Conservation (phyloP, 2,888 invertebrate species). For the Drosophila meridionalis region DNA sequence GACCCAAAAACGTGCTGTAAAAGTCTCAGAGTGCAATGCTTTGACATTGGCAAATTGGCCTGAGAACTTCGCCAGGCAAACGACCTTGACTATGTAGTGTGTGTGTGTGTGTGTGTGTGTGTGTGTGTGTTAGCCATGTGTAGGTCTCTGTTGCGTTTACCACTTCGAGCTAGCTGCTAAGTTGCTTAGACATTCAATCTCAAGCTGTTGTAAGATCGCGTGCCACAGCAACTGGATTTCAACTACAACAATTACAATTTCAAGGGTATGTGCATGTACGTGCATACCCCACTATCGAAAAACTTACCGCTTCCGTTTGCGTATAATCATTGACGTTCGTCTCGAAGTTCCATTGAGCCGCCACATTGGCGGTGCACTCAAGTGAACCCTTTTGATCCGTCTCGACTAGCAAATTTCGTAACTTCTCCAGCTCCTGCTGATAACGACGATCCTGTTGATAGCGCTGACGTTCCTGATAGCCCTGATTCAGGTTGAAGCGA, state of each 20-base stretch:
- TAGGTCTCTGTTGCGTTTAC: conserved; percentile 20
- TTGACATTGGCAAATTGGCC: conserved; percentile 77
- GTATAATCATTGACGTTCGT: conserved; percentile 93
- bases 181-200: conserved; percentile 28
- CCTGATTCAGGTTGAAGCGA: conserved; percentile 79
- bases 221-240: conserved; percentile 52
- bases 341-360: conserved; percentile 95
- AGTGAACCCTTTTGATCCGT: conserved; percentile 91
- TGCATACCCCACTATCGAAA: conserved; percentile 61
- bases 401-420: conserved; percentile 87
- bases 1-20: conserved; percentile 27
- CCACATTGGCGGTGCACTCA: conserved; percentile 94
- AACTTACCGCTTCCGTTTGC: conserved; percentile 92
- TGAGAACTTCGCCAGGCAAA: conserved; percentile 62
- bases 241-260: conserved; percentile 36
- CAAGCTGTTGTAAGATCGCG: conserved; percentile 57
- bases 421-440: conserved; percentile 83
- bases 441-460: conserved; percentile 84
- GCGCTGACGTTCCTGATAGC: conserved; percentile 86
- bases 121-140: conserved; percentile 13
- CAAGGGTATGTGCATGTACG: conserved; percentile 25
- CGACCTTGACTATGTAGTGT: conserved; percentile 62
- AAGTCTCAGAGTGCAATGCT: conserved; percentile 46
- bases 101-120: conserved; percentile 40
- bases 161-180: conserved; percentile 42